Conservation (phyloP, 2,113 vertebrate genomes). For the Rhodinocichla rosea region DNA sequence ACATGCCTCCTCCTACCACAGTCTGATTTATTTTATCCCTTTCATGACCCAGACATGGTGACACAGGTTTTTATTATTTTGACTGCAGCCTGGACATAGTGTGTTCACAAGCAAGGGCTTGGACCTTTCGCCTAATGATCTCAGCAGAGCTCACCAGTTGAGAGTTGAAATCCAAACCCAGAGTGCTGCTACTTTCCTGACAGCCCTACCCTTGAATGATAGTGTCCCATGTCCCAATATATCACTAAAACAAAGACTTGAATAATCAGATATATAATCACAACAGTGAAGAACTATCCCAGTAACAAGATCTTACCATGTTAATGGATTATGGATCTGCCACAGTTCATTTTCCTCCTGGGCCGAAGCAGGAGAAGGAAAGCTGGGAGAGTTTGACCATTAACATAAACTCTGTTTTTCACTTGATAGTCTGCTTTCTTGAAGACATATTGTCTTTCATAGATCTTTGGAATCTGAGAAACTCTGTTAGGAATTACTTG, state of each 20-base stretch:
- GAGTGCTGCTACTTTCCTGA: not conserved
- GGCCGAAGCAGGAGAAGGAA: not conserved
- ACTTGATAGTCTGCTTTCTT: not conserved
- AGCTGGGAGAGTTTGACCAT: not conserved
- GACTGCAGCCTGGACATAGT: not conserved
- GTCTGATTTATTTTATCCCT: not conserved
- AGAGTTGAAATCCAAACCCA: not conserved
- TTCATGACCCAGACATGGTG: not conserved
- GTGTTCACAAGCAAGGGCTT: not conserved
- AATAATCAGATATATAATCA: not conserved
- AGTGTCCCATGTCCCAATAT: not conserved
- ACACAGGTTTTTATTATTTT: not conserved
- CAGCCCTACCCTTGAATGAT: accelerated
- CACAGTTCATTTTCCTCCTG: not conserved
- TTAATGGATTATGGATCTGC: not conserved
- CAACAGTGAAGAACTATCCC: not conserved
- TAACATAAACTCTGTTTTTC: not conserved
- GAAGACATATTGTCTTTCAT: not conserved
- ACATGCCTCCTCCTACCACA: not conserved
- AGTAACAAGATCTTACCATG: not conserved
- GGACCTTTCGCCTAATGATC: not conserved
- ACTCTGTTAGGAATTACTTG: not conserved
- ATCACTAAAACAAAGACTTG: not conserved
- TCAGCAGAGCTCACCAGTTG: not conserved
- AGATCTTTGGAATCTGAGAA: not conserved